Conservation (phyloP, 2,888 invertebrate genomes). For the Ctenicera cuprea region DNA sequence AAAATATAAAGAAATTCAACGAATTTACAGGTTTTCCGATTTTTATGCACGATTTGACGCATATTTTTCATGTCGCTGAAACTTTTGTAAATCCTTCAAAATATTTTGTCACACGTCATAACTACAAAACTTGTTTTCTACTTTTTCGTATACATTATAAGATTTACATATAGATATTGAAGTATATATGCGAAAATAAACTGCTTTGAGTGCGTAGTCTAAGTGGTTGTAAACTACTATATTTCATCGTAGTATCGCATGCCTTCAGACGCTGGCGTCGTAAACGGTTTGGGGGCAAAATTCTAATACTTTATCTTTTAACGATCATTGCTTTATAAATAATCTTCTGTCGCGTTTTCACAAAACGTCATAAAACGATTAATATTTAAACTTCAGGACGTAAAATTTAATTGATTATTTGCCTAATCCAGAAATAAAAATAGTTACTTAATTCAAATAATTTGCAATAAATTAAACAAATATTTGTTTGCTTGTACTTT, state of each 20-base stretch:
- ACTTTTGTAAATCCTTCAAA: constrained; percentile 15
- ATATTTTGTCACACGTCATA: constrained; percentile 10
- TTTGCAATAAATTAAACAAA: too few relatives aligned
- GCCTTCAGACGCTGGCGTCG: constrained; percentile 23
- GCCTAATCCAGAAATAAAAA: too few relatives aligned
- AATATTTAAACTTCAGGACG: not conserved
- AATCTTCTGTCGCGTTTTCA: not conserved
- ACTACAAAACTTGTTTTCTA: not conserved
- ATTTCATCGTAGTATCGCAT: constrained; percentile 10
- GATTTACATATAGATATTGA: not conserved
- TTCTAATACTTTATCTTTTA: constrained; percentile 34
- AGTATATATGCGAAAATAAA: constrained; percentile 10
- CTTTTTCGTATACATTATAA: not conserved
- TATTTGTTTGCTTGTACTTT: too few relatives aligned
- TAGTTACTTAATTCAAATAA: too few relatives aligned
- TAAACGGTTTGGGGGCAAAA: constrained; percentile 23
- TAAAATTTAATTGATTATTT: not conserved
- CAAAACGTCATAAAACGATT: constrained; percentile 13
- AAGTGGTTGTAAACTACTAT: constrained; percentile 7
- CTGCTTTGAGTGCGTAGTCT: constrained; percentile 1
- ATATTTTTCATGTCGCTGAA: constrained; percentile 17
- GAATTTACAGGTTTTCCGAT: constrained; percentile 6
- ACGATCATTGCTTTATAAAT: constrained; percentile 25
- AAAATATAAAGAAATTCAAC: constrained; percentile 33
- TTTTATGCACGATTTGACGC: constrained; percentile 15